Evolutionary conservation across 1,140 invertebrate species (phyloP).

Genomic region (Aricia agestis): DNA sequence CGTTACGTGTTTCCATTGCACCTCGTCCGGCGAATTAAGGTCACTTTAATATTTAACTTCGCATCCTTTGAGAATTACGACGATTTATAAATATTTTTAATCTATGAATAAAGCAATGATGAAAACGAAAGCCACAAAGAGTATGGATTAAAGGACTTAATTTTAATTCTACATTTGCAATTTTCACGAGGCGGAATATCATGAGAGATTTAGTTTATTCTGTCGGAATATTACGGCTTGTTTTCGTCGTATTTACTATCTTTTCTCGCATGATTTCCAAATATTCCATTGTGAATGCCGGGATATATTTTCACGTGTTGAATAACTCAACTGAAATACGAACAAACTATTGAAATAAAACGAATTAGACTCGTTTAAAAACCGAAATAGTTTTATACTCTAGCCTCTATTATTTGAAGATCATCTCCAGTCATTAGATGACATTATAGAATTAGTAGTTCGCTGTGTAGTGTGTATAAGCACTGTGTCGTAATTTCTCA

Average conservation of each 20-base stretch:
- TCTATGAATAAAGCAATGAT: constrained; percentile 12
- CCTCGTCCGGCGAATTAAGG: constrained; percentile 42
- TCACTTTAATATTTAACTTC: constrained; percentile 44
- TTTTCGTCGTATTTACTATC: constrained; percentile 1
- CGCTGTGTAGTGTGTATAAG: too few relatives aligned
- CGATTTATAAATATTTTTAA: constrained; percentile 27
- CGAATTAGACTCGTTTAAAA: too few relatives aligned
- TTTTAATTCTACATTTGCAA: constrained; percentile 3
- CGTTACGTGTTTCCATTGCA: constrained; percentile 46
- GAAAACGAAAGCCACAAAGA: not conserved
- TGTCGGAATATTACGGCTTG: constrained; percentile 2
- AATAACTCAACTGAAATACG: not conserved
- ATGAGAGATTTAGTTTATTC: not conserved
- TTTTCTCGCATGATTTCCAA: constrained; percentile 3
- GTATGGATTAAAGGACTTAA: not conserved
- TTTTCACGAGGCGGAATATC: constrained; percentile 2
- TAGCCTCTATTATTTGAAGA: too few relatives aligned
- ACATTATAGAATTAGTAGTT: too few relatives aligned
- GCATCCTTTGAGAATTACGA: constrained; percentile 31
- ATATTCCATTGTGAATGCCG: not conserved
- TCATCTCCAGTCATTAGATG: too few relatives aligned
- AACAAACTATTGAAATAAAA: not conserved
- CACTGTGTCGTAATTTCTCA: constrained; percentile 45
- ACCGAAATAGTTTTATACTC: too few relatives aligned
- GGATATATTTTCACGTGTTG: not conserved